Evolutionary conservation across 2,888 invertebrate species (phyloP), one percentile per base, ranked within the genome.

Genomic region (Pardosa pseudoannulata): DNA sequence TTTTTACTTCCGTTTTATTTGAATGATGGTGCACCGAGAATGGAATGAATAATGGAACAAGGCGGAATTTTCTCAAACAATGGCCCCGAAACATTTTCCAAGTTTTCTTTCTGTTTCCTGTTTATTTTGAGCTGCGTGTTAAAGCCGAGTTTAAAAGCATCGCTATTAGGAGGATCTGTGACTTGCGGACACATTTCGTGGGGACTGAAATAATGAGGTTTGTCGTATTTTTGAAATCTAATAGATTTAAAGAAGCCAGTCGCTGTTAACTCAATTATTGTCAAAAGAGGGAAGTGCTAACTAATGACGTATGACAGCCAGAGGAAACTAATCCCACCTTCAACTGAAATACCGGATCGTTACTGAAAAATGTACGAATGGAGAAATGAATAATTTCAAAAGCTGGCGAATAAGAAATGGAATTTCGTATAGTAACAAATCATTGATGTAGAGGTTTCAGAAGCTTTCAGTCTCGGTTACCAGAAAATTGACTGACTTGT

Each of bases 21-120:
- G 76, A 65, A 79, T 79, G 41, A 32, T 11, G 56, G 27, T 19
- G 70, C 46, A 65, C 73, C 27, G 41, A 23, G 70, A 41, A 41
- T 27, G 28, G 41, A 79, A 85, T 85, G 83, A 85, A 85, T 85
- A 85, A 85, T 85, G 83, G 78, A 85, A 85, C 73, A 50, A 29
- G n/a, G 28, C 27, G 29, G 46, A 46, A 72, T 73, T 73, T 73
- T 73, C 41, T 46, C 78, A 85, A 85, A 85, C 83, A 85, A 85
- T 78, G 78, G 78, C 83, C 78, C 67, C 56, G 29, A 23, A 85
- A 78, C 73, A 76, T 83, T 76, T 79, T 65, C 46, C 46, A 67
- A 70, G 65, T 75, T 56, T 70, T 28, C 72, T 75, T 70, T 70
- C 70, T 29, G 7, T 11, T n/a, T 32, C 13, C 36, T 74, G 75